Conservation (phyloP, 2,113 vertebrate genomes). For the Sardina pilchardus region DNA sequence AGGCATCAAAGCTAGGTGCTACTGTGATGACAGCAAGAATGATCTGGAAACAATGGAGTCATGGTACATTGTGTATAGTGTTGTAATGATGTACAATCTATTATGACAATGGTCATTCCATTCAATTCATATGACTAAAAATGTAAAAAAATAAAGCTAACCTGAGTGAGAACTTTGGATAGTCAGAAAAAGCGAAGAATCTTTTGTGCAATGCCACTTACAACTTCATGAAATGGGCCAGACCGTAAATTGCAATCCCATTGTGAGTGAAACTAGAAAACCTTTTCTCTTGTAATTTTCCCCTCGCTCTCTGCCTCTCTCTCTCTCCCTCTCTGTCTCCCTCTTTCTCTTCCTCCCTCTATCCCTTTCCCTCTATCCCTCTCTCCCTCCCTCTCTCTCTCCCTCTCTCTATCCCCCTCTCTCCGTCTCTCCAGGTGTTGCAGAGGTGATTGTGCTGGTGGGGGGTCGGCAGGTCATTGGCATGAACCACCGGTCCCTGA, state of each 20-base stretch:
- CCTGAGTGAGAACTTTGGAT: not conserved
- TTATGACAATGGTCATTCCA: not conserved
- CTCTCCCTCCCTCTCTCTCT: not conserved
- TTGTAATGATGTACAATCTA: not conserved
- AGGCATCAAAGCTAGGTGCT: not conserved
- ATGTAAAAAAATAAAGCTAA: not conserved
- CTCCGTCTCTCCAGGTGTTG: slow-evolving; percentile 79
- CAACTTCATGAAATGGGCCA: not conserved
- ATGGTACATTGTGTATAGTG: not conserved
- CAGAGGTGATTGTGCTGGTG: slow-evolving; percentile 96
- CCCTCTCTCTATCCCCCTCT: not conserved
- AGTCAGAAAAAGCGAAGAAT: not conserved
- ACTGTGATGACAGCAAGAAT: not conserved
- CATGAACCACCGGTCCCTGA: slow-evolving; percentile 95
- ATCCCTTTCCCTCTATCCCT: not conserved
- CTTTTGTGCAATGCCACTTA: no score
- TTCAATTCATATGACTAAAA: not conserved
- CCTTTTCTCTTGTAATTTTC: not conserved
- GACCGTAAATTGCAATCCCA: not conserved
- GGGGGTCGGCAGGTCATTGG: slow-evolving; percentile 96
- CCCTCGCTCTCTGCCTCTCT: no score
- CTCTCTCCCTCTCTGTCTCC: no score
- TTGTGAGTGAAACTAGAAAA: not conserved
- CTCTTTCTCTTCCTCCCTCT: no score
- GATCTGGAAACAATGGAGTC: no score